phyloP scores from a whole-genome alignment of 2,888 invertebrate species.

The Drosophila planitibia region DNA sequence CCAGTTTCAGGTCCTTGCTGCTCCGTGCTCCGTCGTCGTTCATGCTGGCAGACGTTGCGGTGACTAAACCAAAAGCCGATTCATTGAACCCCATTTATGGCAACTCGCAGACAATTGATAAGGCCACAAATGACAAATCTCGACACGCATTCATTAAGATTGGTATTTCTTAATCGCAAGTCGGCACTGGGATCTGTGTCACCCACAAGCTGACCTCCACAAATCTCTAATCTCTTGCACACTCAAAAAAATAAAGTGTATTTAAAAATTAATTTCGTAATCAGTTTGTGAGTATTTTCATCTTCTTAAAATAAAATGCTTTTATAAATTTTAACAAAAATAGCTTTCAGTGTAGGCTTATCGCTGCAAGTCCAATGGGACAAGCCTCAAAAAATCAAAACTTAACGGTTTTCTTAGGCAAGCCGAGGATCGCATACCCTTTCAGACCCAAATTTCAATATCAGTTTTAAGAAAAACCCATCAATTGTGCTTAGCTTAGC shows the following conservation, averaged over 20 bases:
- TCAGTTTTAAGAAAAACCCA: background rate
- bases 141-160: slow-evolving; percentile 9
- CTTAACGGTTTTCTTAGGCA: background rate
- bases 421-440: background rate
- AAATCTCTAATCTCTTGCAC: slow-evolving; percentile 5
- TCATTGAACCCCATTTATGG: slow-evolving; percentile 53
- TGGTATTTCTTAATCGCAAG: slow-evolving; percentile 22
- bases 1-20: slow-evolving; percentile 86
- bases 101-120: slow-evolving; percentile 28
- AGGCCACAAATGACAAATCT: slow-evolving; percentile 3
- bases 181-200: slow-evolving; percentile 11
- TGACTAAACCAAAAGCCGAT: slow-evolving; percentile 42
- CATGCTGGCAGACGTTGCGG: slow-evolving; percentile 44
- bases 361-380: slow-evolving; percentile 18
- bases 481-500: slow-evolving; percentile 1
- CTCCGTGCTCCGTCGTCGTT: slow-evolving; percentile 37
- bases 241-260: background rate
- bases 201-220: slow-evolving; percentile 45
- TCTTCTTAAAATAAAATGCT: background rate
- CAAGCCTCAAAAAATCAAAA: slow-evolving; percentile 4
- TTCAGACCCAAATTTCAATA: background rate
- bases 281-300: background rate
- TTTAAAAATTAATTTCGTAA: fast-evolving
- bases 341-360: slow-evolving; percentile 19
- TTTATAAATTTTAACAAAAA: background rate